phyloP scores from a whole-genome alignment of 2,888 invertebrate genomes.

The Endotricha flammealis region DNA sequence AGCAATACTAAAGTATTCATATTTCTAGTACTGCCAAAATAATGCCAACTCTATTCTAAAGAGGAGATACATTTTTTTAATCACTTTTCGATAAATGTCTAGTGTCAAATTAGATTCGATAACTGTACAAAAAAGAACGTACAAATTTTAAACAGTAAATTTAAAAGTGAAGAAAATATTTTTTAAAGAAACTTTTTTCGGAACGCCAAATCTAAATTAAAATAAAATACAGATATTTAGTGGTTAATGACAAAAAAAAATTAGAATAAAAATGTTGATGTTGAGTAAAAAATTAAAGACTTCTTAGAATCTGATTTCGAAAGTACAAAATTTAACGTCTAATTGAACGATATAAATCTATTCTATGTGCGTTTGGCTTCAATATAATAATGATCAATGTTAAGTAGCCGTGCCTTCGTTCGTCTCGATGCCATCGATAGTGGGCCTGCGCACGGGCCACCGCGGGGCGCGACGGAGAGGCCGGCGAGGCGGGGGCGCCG shows the following conservation, averaged over 20 bases:
- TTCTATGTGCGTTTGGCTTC: slow-evolving; percentile 75
- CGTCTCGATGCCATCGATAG: slow-evolving; percentile 58
- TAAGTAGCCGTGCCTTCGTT: slow-evolving; percentile 76
- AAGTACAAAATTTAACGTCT: slow-evolving; percentile 75
- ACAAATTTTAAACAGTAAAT: slow-evolving; percentile 77
- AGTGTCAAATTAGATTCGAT: slow-evolving; percentile 78
- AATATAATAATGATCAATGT: slow-evolving; percentile 58
- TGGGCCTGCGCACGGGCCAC: slow-evolving; percentile 11
- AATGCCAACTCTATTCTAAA: slow-evolving; percentile 76
- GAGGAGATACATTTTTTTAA: slow-evolving; percentile 58
- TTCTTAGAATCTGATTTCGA: slow-evolving; percentile 77
- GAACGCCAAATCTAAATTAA: slow-evolving; percentile 75
- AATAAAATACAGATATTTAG: slow-evolving; percentile 75
- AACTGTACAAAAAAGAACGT: slow-evolving; percentile 76
- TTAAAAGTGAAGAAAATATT: slow-evolving; percentile 70
- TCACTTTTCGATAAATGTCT: slow-evolving; percentile 71
- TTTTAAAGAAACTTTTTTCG: slow-evolving; percentile 77
- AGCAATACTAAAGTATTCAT: slow-evolving; percentile 78
- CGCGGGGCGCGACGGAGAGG: slow-evolving; percentile 15
- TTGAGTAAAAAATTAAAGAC: slow-evolving; percentile 71
- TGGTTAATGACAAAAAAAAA: slow-evolving; percentile 61
- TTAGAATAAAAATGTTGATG: slow-evolving; percentile 60
- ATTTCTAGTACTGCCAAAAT: slow-evolving; percentile 77
- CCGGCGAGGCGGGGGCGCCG: slow-evolving; percentile 29
- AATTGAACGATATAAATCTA: slow-evolving; percentile 60